phyloP scores from a whole-genome alignment of 2,797 vertebrate genomes.

The Lepus oiostolus region DNA sequence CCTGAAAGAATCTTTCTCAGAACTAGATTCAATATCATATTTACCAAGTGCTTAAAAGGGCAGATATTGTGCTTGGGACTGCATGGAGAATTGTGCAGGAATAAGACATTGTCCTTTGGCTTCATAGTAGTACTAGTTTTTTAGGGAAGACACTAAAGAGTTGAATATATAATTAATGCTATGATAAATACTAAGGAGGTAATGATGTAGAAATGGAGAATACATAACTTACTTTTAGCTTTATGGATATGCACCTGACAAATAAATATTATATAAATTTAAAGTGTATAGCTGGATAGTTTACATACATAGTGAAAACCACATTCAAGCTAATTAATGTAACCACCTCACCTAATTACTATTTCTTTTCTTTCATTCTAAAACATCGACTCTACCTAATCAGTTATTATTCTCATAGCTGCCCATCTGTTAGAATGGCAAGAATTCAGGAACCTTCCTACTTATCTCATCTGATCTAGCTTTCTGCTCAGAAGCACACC shows the following conservation, averaged over 20 bases:
- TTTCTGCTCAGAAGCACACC: not conserved
- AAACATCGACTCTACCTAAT: not conserved
- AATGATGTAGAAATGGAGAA: not conserved
- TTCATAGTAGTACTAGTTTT: slow-evolving; percentile 21
- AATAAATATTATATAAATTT: not conserved
- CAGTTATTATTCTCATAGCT: not conserved
- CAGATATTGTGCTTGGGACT: not conserved
- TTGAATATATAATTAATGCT: slow-evolving; percentile 37
- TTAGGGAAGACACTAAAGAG: slow-evolving; percentile 48
- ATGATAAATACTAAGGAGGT: not conserved
- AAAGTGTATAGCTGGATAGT: not conserved
- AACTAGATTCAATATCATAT: slow-evolving; percentile 17
- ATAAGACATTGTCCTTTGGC: not conserved
- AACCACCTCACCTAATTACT: not conserved
- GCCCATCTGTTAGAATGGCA: not conserved
- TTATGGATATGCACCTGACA: not conserved
- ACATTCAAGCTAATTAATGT: not conserved
- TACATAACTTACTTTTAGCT: not conserved
- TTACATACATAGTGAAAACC: not conserved
- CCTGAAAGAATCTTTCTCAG: slow-evolving; percentile 1
- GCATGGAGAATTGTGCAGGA: not conserved
- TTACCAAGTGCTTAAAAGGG: slow-evolving; percentile 13
- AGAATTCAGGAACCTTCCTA: not conserved
- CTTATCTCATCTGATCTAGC: not conserved
- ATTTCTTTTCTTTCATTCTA: not conserved